phyloP scores from a whole-genome alignment of 2,113 vertebrate species.

The Chloebia gouldiae region DNA sequence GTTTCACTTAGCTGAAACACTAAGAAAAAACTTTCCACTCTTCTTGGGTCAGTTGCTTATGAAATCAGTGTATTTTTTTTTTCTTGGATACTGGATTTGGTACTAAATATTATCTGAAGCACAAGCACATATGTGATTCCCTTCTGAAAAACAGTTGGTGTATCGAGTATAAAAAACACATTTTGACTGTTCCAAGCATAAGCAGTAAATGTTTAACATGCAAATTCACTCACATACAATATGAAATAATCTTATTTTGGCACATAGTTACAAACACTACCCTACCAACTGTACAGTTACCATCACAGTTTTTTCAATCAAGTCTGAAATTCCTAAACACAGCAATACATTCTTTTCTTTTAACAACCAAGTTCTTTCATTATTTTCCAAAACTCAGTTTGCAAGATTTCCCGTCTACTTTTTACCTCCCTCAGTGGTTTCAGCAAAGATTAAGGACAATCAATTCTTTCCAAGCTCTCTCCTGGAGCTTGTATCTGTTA shows the following conservation, averaged over 20 bases:
- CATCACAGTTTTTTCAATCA: neutral
- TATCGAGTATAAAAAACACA: neutral
- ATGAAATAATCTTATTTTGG: neutral
- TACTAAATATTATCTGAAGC: slow-evolving; percentile 6
- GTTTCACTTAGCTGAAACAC: neutral
- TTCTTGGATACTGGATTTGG: neutral
- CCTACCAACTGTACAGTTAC: neutral
- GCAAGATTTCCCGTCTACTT: slow-evolving; percentile 29
- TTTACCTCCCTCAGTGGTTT: slow-evolving; percentile 25
- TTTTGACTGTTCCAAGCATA: neutral
- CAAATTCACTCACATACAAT: neutral
- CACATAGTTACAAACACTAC: neutral
- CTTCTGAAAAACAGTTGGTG: neutral
- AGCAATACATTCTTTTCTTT: neutral
- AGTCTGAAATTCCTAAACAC: neutral
- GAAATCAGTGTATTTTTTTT: neutral
- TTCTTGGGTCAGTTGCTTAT: neutral
- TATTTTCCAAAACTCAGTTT: slow-evolving; percentile 22
- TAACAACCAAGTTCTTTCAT: neutral
- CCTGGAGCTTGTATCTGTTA: slow-evolving; percentile 34
- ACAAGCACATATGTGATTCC: neutral
- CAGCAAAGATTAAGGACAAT: slow-evolving; percentile 42
- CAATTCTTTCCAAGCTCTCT: slow-evolving; percentile 29
- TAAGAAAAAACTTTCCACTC: neutral
- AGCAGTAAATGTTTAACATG: neutral